Evolutionary conservation across 2,888 invertebrate genomes (phyloP).

Genomic region (Prosopocoilus inquinatus): DNA sequence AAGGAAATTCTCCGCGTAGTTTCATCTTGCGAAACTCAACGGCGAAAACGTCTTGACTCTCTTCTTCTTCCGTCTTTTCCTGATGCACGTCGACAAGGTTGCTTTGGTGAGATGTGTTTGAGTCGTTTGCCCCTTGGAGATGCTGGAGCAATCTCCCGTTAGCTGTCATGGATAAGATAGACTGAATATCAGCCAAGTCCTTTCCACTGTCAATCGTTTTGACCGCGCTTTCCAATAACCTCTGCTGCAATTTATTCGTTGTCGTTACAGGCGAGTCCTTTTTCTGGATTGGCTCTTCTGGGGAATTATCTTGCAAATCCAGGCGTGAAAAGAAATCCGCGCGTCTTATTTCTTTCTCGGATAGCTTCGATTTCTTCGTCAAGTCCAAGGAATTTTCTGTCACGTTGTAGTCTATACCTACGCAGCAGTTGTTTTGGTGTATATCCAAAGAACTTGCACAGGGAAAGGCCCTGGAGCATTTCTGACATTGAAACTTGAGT

Average conservation of each 20-base stretch:
- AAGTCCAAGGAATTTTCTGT: constrained; percentile 39
- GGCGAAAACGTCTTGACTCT: constrained; percentile 80
- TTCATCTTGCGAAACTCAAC: constrained; percentile 88
- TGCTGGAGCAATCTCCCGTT: constrained; percentile 65
- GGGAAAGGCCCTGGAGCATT: constrained; percentile 71
- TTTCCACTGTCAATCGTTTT: constrained; percentile 56
- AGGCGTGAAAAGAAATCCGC: constrained; percentile 81
- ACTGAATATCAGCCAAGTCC: constrained; percentile 83
- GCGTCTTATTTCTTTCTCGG: constrained; percentile 62
- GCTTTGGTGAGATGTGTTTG: constrained; percentile 16
- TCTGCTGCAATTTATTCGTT: constrained; percentile 36
- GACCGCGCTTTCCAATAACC: constrained; percentile 36
- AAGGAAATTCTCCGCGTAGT: constrained; percentile 84
- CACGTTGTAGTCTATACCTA: constrained; percentile 43
- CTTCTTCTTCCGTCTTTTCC: constrained; percentile 56
- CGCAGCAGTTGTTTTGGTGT: constrained; percentile 59
- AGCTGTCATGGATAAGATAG: constrained; percentile 77
- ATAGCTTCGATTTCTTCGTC: constrained; percentile 36
- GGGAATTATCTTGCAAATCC: constrained; percentile 71
- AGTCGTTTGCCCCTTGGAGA: constrained; percentile 51
- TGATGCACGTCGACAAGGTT: constrained; percentile 29
- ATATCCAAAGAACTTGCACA: constrained; percentile 66
- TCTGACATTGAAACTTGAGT: constrained; percentile 67
- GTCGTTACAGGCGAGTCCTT: constrained; percentile 14
- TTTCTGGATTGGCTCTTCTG: too few species aligned